Evolutionary conservation across 2,797 vertebrate genomes (phyloP).

Genomic region (Gila robusta): DNA sequence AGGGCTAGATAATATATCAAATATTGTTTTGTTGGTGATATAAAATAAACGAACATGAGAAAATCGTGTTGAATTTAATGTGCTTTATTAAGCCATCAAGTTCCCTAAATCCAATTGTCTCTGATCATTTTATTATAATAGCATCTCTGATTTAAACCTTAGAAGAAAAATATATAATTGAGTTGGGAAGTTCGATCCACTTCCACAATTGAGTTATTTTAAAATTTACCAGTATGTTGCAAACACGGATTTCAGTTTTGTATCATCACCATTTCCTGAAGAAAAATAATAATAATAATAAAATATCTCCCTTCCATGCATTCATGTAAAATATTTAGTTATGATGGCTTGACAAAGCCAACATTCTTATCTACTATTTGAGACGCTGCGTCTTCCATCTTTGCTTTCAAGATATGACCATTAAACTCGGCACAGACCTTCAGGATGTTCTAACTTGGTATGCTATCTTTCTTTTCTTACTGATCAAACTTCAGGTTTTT

Average conservation of each 20-base stretch:
- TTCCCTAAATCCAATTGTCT: not conserved
- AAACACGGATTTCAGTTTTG: not conserved
- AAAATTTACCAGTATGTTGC: not conserved
- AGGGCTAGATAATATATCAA: not conserved
- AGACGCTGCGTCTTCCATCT: not conserved
- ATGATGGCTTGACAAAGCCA: not conserved
- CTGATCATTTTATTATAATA: not conserved
- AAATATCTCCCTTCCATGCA: too few relatives aligned
- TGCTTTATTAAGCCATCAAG: not conserved
- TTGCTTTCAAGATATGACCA: not conserved
- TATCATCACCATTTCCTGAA: too few relatives aligned
- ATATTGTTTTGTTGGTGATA: conserved; percentile 2
- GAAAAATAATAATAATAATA: too few relatives aligned
- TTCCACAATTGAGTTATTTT: not conserved
- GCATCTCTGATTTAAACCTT: not conserved
- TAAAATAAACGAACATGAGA: not conserved
- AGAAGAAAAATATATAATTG: not conserved
- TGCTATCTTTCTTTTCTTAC: not conserved
- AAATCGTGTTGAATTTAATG: not conserved
- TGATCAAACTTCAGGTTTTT: not conserved
- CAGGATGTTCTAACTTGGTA: not conserved
- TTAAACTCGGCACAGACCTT: not conserved
- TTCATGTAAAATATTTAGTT: not conserved
- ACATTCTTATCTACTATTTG: not conserved
- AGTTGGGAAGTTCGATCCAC: not conserved